phyloP scores from a whole-genome alignment of 2,797 vertebrate species.

The Enteromius viviparus region DNA sequence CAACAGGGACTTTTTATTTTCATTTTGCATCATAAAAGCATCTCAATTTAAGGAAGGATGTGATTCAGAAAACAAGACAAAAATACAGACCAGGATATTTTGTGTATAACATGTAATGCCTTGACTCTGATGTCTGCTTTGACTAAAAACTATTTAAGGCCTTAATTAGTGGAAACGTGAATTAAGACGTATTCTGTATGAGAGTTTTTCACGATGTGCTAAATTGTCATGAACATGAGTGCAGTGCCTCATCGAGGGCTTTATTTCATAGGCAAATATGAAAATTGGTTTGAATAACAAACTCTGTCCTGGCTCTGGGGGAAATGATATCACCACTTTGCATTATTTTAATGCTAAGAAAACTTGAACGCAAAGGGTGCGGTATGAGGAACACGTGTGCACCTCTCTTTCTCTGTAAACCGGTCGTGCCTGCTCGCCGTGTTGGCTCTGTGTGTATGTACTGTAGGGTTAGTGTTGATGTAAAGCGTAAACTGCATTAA shows the following conservation, averaged over 20 bases:
- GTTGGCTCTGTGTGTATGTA: slow-evolving; percentile 28
- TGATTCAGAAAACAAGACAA: not conserved
- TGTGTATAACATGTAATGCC: not conserved
- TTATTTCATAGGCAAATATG: slow-evolving; percentile 63
- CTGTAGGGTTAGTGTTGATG: slow-evolving; percentile 39
- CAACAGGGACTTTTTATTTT: too few species aligned
- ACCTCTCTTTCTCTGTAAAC: slow-evolving; percentile 42
- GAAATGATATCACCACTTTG: slow-evolving; percentile 23
- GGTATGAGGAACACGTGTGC: not conserved
- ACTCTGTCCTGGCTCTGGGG: slow-evolving; percentile 22
- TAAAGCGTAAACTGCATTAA: slow-evolving; percentile 46
- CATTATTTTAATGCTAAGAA: slow-evolving; percentile 45
- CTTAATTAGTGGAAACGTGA: not conserved
- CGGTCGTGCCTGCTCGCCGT: slow-evolving; percentile 59
- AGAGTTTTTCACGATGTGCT: not conserved
- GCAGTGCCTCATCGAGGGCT: not conserved
- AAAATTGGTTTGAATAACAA: slow-evolving; percentile 43
- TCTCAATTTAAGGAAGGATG: not conserved
- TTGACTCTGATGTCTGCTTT: not conserved
- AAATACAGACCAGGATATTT: not conserved
- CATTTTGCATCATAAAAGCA: not conserved
- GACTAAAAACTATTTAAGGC: not conserved
- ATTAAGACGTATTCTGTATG: not conserved
- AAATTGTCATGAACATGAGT: not conserved
- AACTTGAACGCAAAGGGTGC: slow-evolving; percentile 11